A percentile compares a stretch with the other conserved stretches of the same genome.
Conservation (phyloP, 2,797 vertebrate species). For the Rousettus madagascariensis region DNA sequence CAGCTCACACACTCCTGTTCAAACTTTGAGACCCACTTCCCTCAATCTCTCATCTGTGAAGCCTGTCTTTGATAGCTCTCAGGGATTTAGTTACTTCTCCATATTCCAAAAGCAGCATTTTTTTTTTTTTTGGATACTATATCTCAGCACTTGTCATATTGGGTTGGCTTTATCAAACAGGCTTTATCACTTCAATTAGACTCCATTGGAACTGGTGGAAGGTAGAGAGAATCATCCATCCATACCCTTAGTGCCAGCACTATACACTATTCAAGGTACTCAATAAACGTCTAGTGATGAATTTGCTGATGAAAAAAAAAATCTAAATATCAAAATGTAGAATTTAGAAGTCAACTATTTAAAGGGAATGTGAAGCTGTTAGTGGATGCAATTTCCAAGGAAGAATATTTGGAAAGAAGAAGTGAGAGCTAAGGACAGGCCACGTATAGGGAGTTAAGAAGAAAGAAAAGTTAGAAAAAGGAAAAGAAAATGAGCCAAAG, state of each 20-base stretch:
- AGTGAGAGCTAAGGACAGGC: background rate
- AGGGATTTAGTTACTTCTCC: background rate
- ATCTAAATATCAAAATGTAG: background rate
- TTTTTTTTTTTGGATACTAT: background rate
- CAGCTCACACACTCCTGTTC: background rate
- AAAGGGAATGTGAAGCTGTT: background rate
- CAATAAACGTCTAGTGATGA: background rate
- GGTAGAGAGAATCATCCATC: background rate
- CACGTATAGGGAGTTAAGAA: background rate
- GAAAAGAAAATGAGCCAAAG: background rate
- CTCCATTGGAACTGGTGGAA: background rate
- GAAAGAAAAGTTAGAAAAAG: background rate
- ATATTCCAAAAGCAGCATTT: background rate
- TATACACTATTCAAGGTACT: background rate
- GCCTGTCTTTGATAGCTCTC: background rate
- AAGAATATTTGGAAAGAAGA: conserved; percentile 26
- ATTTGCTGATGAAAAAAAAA: background rate
- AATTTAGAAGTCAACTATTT: background rate
- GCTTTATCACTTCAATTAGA: background rate
- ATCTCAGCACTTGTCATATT: background rate
- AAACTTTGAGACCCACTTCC: background rate
- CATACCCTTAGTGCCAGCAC: background rate
- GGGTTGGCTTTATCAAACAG: background rate
- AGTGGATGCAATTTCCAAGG: background rate
- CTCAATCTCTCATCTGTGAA: background rate